A percentile compares a stretch with the other conserved stretches of the same genome.
phyloP scores from a whole-genome alignment of 35 echinoderm and acorn worm species.

The Stichopus chloronotus region DNA sequence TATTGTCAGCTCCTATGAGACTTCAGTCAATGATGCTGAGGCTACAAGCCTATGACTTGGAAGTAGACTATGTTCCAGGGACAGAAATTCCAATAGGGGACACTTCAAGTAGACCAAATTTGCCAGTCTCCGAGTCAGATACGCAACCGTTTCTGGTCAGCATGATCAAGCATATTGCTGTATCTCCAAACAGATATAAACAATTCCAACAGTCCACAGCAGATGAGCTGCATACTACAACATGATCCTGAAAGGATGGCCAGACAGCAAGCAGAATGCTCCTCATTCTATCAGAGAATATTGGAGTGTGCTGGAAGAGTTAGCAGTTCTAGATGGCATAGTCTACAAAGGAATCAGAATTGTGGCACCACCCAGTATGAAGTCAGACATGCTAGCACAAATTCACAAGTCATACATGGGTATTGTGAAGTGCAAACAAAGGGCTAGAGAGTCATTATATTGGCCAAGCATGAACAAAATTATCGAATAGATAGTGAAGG shows the following conservation, averaged over 20 bases:
- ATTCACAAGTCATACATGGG: constrained; percentile 67
- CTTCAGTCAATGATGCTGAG: constrained; percentile 74
- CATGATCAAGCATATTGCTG: constrained; percentile 64
- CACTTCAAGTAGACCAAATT: constrained; percentile 60
- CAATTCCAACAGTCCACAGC: constrained; percentile 63
- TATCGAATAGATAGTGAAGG: constrained; percentile 29
- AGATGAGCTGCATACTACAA: constrained; percentile 58
- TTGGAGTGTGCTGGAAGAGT: constrained; percentile 68
- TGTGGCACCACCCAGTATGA: constrained; percentile 61
- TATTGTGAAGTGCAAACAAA: constrained; percentile 66
- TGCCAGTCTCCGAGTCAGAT: constrained; percentile 56
- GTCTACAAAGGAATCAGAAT: constrained; percentile 79
- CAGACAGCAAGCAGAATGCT: constrained; percentile 64
- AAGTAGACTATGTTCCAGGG: constrained; percentile 58
- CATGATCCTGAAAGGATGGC: constrained; percentile 82
- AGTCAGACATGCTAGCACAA: constrained; percentile 46
- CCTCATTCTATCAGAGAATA: constrained; percentile 66
- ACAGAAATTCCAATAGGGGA: constrained; percentile 68
- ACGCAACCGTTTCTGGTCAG: constrained; percentile 46
- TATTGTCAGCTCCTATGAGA: constrained; percentile 74
- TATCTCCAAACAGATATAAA: constrained; percentile 50
- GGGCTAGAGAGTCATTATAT: constrained; percentile 46
- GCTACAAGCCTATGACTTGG: constrained; percentile 73
- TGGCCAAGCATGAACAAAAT: constrained; percentile 43
- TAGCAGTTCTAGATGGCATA: constrained; percentile 67